phyloP scores from a whole-genome alignment of 1,140 invertebrate genomes.

The Papilio dardanus region DNA sequence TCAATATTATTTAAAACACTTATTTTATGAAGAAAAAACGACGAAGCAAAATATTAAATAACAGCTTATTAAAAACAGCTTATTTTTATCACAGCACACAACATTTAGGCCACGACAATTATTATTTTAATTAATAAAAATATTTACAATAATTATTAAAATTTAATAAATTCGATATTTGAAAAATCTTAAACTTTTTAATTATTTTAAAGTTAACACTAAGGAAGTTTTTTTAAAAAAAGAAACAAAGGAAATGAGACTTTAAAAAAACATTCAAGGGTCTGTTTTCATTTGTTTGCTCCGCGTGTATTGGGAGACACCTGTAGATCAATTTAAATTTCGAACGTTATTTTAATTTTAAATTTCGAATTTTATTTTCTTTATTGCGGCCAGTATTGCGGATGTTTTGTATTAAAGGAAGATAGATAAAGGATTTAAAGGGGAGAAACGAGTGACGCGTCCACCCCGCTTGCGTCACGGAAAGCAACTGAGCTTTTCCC shows the following conservation, averaged over 20 bases:
- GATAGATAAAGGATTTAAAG: conserved; percentile 42
- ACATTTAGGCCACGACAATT: conserved; percentile 43
- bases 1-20: neutral
- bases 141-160: conserved; percentile 35
- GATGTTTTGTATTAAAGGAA: conserved; percentile 28
- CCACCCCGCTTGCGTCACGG: conserved; percentile 52
- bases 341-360: conserved; percentile 36
- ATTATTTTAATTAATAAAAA: conserved; percentile 23
- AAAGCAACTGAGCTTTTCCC: conserved; percentile 53
- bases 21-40: neutral
- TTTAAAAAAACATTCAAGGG: conserved; percentile 40
- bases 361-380: conserved; percentile 31
- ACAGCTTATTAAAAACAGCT: conserved; percentile 44
- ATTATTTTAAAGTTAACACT: neutral
- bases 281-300: conserved; percentile 34
- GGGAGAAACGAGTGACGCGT: conserved; percentile 44
- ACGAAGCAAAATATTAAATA: conserved; percentile 17
- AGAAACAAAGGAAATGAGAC: conserved; percentile 46
- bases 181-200: neutral
- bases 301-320: conserved; percentile 45
- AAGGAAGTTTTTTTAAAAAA: conserved; percentile 22
- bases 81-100: conserved; percentile 55
- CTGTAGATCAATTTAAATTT: conserved; percentile 52
- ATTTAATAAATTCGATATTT: conserved; percentile 37
- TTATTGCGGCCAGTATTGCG: conserved; percentile 37